Evolutionary conservation across 1,140 invertebrate genomes (phyloP).

Genomic region (Drosophila lacertosa): DNA sequence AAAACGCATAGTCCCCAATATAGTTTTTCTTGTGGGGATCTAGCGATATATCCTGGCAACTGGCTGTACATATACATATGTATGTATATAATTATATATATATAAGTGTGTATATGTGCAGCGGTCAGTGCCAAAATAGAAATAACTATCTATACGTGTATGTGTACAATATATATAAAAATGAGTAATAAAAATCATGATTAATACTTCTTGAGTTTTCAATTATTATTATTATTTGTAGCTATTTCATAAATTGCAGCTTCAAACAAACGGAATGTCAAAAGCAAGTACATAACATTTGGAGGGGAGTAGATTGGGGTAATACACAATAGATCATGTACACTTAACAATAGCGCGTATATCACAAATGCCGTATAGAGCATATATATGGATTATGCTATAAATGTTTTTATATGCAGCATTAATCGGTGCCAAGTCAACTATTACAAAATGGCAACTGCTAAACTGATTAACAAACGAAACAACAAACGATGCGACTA

Average conservation of each 20-base stretch:
- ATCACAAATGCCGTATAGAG: conserved; percentile 29
- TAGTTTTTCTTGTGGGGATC: conserved; percentile 43
- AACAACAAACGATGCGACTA: conserved; percentile 25
- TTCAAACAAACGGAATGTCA: conserved; percentile 13
- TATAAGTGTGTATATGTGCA: conserved; percentile 1
- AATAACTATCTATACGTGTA: conserved; percentile 54
- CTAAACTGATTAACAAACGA: conserved; percentile 13
- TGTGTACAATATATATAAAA: conserved; percentile 52
- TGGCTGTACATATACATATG: conserved; percentile 5
- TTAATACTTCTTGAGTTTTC: conserved; percentile 20
- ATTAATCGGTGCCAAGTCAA: not conserved
- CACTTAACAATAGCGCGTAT: conserved; percentile 21
- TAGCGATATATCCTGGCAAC: conserved; percentile 45
- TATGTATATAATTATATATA: not conserved
- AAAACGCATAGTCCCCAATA: conserved; percentile 18
- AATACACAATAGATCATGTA: conserved; percentile 10
- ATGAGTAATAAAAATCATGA: conserved; percentile 50
- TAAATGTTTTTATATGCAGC: not conserved
- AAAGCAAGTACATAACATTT: conserved; percentile 5
- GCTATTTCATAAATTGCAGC: conserved; percentile 40
- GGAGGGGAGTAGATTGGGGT: not conserved
- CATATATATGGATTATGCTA: conserved; percentile 1
- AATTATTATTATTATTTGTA: conserved; percentile 38
- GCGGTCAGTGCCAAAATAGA: conserved; percentile 35
- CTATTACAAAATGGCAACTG: conserved; percentile 37